Evolutionary conservation across 2,113 vertebrate species (phyloP).

Genomic region (Hyla sarda): DNA sequence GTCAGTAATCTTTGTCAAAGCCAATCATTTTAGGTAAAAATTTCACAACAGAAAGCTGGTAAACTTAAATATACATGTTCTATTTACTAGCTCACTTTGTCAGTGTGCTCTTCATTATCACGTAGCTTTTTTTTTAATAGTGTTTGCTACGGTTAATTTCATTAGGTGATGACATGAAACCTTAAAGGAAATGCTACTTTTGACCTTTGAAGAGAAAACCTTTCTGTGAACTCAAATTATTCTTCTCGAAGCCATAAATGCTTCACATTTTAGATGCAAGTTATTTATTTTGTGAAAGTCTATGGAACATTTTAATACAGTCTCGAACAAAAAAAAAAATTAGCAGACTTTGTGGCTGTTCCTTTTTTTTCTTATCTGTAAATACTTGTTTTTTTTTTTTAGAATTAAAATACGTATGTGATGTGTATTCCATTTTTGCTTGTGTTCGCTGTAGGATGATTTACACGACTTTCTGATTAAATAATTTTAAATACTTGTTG

Average conservation of each 20-base stretch:
- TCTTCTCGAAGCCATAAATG: slow-evolving; percentile 38
- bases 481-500: slow-evolving; percentile 13
- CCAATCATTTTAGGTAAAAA: neutral
- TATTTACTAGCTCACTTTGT: slow-evolving; percentile 63
- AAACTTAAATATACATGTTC: slow-evolving; percentile 33
- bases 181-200: slow-evolving; percentile 62
- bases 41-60: slow-evolving; percentile 60
- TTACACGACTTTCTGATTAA: neutral
- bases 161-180: slow-evolving; percentile 63
- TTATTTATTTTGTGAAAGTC: slow-evolving; percentile 37
- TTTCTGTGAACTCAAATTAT: slow-evolving; percentile 61
- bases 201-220: slow-evolving; percentile 65
- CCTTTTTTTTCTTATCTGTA: slow-evolving; percentile 6
- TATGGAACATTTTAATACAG: slow-evolving; percentile 21
- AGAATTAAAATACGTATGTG: neutral
- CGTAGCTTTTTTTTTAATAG: slow-evolving; percentile 45
- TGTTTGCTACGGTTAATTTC: slow-evolving; percentile 65
- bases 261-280: slow-evolving; percentile 33
- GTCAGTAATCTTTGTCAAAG: neutral
- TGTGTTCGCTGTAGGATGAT: neutral
- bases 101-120: slow-evolving; percentile 40
- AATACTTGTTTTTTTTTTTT: neutral
- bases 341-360: neutral
- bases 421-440: neutral
- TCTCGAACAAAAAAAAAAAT: slow-evolving; percentile 12